phyloP scores from a whole-genome alignment of 2,113 vertebrate genomes.

The Oenanthe melanoleuca region DNA sequence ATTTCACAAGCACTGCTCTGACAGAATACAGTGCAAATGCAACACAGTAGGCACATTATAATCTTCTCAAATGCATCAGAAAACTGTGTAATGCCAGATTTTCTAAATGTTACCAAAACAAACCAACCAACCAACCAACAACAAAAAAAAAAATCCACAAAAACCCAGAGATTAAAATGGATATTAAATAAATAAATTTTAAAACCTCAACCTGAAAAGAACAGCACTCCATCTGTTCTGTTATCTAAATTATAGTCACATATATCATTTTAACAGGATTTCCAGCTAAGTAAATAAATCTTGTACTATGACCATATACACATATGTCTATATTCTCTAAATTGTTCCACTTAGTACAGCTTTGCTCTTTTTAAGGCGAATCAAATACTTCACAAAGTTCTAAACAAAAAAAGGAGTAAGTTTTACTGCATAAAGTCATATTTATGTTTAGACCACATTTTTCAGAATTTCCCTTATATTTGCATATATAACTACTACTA shows the following conservation, averaged over 20 bases:
- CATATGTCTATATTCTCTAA: neutral
- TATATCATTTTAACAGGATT: constrained; percentile 26
- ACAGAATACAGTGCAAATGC: neutral
- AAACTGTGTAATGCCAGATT: neutral
- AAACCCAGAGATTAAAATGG: neutral
- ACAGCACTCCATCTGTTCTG: constrained; percentile 12
- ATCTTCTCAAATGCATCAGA: neutral
- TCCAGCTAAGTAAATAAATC: constrained; percentile 17
- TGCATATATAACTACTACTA: neutral
- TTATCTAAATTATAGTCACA: constrained; percentile 19
- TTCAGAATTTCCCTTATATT: neutral
- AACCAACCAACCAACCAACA: neutral
- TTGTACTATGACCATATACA: neutral
- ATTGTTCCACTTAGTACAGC: neutral
- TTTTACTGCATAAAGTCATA: neutral
- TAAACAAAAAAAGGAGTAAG: neutral
- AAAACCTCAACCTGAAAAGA: neutral
- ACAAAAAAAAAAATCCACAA: neutral
- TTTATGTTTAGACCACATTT: neutral
- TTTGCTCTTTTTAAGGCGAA: neutral
- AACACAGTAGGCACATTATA: neutral
- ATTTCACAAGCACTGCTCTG: neutral
- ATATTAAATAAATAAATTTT: constrained; percentile 9
- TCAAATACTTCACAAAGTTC: neutral
- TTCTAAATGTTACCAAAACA: neutral